phyloP scores from a whole-genome alignment of 2,888 invertebrate species.

The Hololepta plana region DNA sequence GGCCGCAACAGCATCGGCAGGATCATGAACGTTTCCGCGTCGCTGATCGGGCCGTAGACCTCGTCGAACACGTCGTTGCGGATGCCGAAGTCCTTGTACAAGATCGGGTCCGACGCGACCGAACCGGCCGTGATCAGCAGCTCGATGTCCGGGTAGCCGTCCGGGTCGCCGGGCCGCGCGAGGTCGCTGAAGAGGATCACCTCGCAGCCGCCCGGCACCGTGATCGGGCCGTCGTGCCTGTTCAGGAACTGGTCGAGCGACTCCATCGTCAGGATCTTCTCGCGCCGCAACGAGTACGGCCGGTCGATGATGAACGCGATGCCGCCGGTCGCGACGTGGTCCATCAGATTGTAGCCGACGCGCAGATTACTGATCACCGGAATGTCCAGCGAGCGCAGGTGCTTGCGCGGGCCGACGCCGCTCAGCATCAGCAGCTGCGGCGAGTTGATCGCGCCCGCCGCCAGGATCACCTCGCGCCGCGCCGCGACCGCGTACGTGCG shows the following conservation, averaged over 20 bases:
- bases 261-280: conserved; percentile 16
- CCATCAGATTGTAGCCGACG: conserved; percentile 34
- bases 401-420: conserved; percentile 33
- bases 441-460: conserved; percentile 46
- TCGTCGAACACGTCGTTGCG: conserved; percentile 21
- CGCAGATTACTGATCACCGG: conserved; percentile 31
- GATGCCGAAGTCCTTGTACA: conserved; percentile 29
- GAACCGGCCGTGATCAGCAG: conserved; percentile 44
- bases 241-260: conserved; percentile 20
- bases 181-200: conserved; percentile 47
- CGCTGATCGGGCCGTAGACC: conserved; percentile 22
- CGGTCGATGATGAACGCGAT: conserved; percentile 43
- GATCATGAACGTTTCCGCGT: conserved; percentile 27
- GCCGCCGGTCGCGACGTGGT: conserved; percentile 42
- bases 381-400: conserved; percentile 23
- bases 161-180: conserved; percentile 33
- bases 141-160: conserved; percentile 47
- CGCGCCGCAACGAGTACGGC: conserved; percentile 24
- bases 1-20: conserved; percentile 38
- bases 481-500: conserved; percentile 23
- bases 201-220: conserved; percentile 46
- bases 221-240: conserved; percentile 26
- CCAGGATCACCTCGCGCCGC: conserved; percentile 38
- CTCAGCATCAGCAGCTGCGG: conserved; percentile 67
- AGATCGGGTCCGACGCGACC: conserved; percentile 33